A percentile compares a stretch with the other conserved stretches of the same genome.
Evolutionary conservation across 2,888 invertebrate genomes (phyloP).

Genomic region (Lumbricus terrestris): DNA sequence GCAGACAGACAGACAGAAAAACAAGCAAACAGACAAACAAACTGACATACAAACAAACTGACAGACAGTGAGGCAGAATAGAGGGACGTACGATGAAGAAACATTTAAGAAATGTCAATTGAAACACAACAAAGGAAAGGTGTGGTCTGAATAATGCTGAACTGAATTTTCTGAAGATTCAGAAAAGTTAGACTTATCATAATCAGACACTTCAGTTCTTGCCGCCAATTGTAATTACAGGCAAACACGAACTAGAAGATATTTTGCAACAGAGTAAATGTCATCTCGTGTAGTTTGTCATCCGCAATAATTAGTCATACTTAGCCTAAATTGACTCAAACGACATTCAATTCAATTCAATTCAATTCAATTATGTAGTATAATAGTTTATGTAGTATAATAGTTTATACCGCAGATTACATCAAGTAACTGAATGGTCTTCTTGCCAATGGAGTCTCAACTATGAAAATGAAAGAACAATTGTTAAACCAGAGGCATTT

Average conservation of each 20-base stretch:
- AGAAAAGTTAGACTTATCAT: too few species aligned
- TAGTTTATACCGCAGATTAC: background rate
- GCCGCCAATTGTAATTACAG: background rate
- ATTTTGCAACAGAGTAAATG: background rate
- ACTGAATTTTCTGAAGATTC: background rate
- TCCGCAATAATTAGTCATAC: background rate
- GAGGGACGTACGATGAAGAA: background rate
- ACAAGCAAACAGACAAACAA: too few species aligned
- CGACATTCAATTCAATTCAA: background rate
- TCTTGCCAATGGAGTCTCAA: background rate
- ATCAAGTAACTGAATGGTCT: background rate
- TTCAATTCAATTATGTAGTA: too few species aligned
- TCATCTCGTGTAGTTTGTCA: background rate
- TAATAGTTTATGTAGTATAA: too few species aligned
- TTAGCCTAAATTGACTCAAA: background rate
- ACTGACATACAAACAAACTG: background rate
- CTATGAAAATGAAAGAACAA: background rate
- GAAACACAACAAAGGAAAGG: background rate
- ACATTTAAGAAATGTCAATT: background rate
- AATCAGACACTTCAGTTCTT: too few species aligned
- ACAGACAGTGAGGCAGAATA: background rate
- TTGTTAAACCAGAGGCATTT: background rate
- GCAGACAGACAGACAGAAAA: too few species aligned
- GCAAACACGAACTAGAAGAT: background rate
- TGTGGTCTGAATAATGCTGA: background rate